Evolutionary conservation across 2,888 invertebrate species (phyloP).

Genomic region (Ceraclea dissimilis): DNA sequence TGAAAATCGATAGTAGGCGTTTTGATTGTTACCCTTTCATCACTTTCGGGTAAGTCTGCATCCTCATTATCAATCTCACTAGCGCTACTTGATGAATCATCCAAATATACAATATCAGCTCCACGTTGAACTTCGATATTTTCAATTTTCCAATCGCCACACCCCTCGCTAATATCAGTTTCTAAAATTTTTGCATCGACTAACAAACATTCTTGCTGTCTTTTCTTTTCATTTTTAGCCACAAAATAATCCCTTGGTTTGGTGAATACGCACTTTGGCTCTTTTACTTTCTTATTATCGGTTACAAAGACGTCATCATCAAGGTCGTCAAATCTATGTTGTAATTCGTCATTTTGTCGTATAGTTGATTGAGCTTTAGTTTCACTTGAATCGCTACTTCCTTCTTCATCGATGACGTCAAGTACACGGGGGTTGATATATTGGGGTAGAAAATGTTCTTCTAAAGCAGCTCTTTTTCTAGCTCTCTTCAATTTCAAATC

Average conservation of each 20-base stretch:
- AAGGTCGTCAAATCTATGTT: conserved; percentile 42
- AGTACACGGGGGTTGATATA: conserved; percentile 57
- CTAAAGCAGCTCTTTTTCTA: conserved; percentile 48
- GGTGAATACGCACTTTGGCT: conserved; percentile 22
- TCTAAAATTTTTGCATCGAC: conserved; percentile 58
- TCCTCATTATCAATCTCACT: conserved; percentile 51
- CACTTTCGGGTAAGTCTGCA: conserved; percentile 41
- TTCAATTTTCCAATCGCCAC: conserved; percentile 48
- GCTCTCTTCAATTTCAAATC: conserved; percentile 39
- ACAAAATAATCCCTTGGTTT: conserved; percentile 21
- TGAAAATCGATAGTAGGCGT: conserved; percentile 48
- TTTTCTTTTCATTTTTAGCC: conserved; percentile 32
- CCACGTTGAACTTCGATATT: conserved; percentile 48
- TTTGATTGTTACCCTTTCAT: conserved; percentile 43
- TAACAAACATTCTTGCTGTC: conserved; percentile 46
- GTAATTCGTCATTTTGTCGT: conserved; percentile 35
- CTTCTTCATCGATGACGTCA: conserved; percentile 73
- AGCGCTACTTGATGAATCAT: conserved; percentile 58
- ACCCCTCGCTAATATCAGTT: conserved; percentile 49
- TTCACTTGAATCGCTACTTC: conserved; percentile 56
- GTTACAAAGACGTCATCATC: conserved; percentile 47
- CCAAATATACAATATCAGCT: conserved; percentile 62
- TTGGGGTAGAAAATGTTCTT: conserved; percentile 50
- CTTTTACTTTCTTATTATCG: conserved; percentile 32
- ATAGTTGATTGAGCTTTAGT: conserved; percentile 48